Evolutionary conservation across 2,113 vertebrate genomes (phyloP).

Genomic region (Toxotes jaculatrix): DNA sequence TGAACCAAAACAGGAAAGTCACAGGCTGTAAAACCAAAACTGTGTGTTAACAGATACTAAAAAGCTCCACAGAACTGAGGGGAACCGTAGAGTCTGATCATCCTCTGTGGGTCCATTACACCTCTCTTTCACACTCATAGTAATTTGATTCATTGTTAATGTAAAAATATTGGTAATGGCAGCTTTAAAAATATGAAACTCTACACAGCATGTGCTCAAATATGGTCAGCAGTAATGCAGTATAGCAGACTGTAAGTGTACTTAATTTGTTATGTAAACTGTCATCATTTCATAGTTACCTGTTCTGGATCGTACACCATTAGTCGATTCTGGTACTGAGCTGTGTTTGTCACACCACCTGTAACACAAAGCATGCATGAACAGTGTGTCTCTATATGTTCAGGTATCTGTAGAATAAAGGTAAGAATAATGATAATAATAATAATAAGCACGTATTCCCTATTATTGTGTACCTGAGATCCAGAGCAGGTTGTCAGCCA

Average conservation of each 20-base stretch:
- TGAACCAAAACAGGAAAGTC: neutral
- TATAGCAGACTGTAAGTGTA: neutral
- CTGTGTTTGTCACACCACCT: constrained; percentile 98
- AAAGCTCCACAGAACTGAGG: neutral
- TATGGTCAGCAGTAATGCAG: neutral
- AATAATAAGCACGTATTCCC: neutral
- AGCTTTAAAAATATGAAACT: neutral
- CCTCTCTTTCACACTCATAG: neutral
- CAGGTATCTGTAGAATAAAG: neutral
- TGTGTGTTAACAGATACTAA: neutral
- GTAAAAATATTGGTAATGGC: neutral
- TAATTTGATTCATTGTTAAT: neutral
- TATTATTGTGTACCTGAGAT: constrained; percentile 90
- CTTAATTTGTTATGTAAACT: no score
- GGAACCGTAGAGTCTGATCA: neutral
- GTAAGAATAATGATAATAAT: neutral
- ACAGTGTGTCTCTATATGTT: constrained; percentile 1
- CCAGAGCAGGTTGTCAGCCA: constrained; percentile 96
- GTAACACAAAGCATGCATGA: constrained; percentile 64
- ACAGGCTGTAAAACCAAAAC: neutral
- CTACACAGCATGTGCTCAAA: neutral
- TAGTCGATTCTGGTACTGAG: constrained; percentile 97
- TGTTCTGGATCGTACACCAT: constrained; percentile 97
- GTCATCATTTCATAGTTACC: constrained; percentile 77
- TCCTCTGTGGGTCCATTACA: neutral